phyloP scores from a whole-genome alignment of 2,888 invertebrate species.

The Drosophila neonasuta region DNA sequence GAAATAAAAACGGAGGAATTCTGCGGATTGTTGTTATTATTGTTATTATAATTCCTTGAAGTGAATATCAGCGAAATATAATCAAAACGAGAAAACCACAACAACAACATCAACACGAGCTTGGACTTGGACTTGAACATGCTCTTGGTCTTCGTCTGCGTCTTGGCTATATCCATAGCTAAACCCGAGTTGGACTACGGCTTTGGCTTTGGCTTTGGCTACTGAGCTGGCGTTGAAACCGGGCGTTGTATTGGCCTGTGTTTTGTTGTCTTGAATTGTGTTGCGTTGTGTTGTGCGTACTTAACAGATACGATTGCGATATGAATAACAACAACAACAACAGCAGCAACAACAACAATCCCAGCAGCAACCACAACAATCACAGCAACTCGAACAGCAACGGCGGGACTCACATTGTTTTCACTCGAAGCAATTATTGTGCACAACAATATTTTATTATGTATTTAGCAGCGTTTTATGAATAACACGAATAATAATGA shows the following conservation, averaged over 20 bases:
- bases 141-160: constrained; percentile 20
- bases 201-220: constrained; percentile 21
- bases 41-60: constrained; percentile 82
- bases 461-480: constrained; percentile 23
- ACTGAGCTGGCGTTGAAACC: constrained; percentile 57
- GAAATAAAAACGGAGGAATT: constrained; percentile 76
- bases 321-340: constrained; percentile 36
- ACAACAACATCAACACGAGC: constrained; percentile 26
- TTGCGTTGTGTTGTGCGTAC: constrained; percentile 56
- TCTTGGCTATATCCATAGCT: constrained; percentile 24
- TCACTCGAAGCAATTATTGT: constrained; percentile 77
- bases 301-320: constrained; percentile 57
- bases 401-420: constrained; percentile 65
- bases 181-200: constrained; percentile 11
- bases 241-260: not conserved
- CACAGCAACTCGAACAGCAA: constrained; percentile 7
- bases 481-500: constrained; percentile 23
- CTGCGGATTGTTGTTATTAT: constrained; percentile 82
- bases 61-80: constrained; percentile 81
- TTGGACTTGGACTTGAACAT: constrained; percentile 47
- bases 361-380: constrained; percentile 33
- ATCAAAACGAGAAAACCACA: constrained; percentile 75
- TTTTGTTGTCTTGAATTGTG: constrained; percentile 3
- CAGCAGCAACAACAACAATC: constrained; percentile 28
- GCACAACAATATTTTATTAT: constrained; percentile 38